Percentiles rank a stretch among this genome's conserved stretches.
These are phyloP conservation scores for Rhagoletis zephyria DNA, from an alignment of 1,140 invertebrate species.

Conservation along the genomic window DNA sequence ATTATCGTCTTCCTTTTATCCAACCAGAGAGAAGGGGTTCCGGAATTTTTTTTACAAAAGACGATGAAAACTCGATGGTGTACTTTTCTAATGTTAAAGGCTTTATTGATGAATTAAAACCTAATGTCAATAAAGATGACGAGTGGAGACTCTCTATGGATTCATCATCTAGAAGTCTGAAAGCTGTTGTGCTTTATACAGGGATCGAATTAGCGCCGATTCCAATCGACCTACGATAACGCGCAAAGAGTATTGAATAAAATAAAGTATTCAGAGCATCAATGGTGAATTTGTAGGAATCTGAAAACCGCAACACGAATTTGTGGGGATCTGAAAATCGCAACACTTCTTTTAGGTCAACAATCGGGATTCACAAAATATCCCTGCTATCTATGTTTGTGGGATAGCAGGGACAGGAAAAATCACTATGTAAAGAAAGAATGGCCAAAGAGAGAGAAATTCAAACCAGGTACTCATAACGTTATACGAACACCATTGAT, in stretches of 20 bases:
- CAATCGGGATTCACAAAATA: too few relatives aligned
- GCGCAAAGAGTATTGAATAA: conserved; percentile 61
- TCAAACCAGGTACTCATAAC: background rate
- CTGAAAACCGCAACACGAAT: conserved; percentile 63
- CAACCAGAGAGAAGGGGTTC: conserved; percentile 55
- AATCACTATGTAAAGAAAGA: conserved; percentile 58
- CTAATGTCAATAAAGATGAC: conserved; percentile 57
- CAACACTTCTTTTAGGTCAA: too few relatives aligned
- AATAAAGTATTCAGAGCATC: conserved; percentile 67
- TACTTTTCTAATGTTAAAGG: conserved; percentile 66
- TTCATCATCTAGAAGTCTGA: conserved; percentile 68
- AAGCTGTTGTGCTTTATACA: conserved; percentile 72
- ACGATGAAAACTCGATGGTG: conserved; percentile 58
- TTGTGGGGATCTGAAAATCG: too few relatives aligned
- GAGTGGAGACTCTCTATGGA: conserved; percentile 67
- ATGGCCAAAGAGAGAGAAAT: conserved; percentile 57
- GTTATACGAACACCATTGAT: background rate
- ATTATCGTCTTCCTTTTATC: background rate
- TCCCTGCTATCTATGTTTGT: conserved; percentile 63
- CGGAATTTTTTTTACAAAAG: conserved; percentile 56
- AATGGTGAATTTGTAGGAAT: conserved; percentile 65
- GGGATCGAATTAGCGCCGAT: conserved; percentile 67
- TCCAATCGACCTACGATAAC: conserved; percentile 67
- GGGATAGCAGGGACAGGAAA: conserved; percentile 63
- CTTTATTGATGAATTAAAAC: conserved; percentile 62